Base-by-base conservation (phyloP, 2,888 invertebrate genomes). In the Volucella inanis region DNA sequence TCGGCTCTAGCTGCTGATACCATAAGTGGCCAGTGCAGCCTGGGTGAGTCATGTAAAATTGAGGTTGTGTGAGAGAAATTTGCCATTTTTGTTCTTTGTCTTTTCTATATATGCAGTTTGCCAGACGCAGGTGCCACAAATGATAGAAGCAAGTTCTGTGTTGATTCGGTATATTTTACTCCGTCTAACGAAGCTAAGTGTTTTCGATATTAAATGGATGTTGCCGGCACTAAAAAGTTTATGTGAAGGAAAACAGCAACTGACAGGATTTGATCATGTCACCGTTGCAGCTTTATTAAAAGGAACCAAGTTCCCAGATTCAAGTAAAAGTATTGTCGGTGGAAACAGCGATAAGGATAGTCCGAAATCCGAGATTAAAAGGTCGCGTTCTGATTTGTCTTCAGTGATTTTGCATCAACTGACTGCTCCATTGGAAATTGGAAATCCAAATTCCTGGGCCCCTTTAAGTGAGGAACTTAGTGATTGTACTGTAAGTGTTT, bases 1-100 rank as follows among this genome's bases (percentile, higher is more conserved):
- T 96, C 96, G 87, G 96, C 97, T 70, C 93, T 98, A 88, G 95
- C 97, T 84, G 96, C 97, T 59, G 97, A 98, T 93, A 97, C 96
- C 91, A 95, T 98, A 90, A 96, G 95, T 91, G 90, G 90, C 84
- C 92, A 92, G 87, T 91, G 91, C 75, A 90, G 89, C 87, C 89
- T 90, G 75, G 90, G 92, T 92, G 89, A 91, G 91, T 90, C 61
- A 57, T 22, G 18, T 31, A 31, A 31, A 31, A 31, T 6, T 31
- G 12, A 52, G 59, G 45, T 38, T 62, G 52, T n/a, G 49, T 22
- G 18, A 41, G 57, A 47, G 49, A 11, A 43, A 10, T 38, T 8
- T 0, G 12, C 59, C 49, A 59, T 61, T 78, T 43, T 94, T 96
- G 95, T 96, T 61, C 52, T 71, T 80, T 84, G 62, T 67, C 71